Conservation (phyloP, 2,113 vertebrate species). For the Elgaria multicarinata region DNA sequence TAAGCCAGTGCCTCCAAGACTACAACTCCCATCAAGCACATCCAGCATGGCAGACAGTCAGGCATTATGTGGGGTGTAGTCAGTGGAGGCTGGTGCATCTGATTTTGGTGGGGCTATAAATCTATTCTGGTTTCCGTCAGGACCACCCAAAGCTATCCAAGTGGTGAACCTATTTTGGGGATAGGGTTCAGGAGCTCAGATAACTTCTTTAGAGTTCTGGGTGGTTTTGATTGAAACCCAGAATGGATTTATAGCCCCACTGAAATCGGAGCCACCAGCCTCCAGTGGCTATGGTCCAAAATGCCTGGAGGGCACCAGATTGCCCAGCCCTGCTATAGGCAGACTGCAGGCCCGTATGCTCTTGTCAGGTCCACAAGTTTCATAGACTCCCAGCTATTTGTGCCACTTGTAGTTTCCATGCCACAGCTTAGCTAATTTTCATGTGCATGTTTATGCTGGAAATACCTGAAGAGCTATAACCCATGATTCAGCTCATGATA, state of each 20-base stretch:
- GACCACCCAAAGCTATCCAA: too few species aligned
- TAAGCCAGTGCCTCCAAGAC: neutral
- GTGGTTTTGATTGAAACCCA: too few species aligned
- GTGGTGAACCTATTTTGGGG: too few species aligned
- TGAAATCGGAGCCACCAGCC: too few species aligned
- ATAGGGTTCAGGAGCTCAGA: too few species aligned
- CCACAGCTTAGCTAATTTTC: neutral
- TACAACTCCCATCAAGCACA: neutral
- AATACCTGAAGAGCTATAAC: neutral
- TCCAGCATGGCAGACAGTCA: neutral
- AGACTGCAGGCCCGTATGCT: neutral
- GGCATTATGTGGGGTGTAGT: neutral
- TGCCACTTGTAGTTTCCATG: neutral
- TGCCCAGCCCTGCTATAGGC: neutral
- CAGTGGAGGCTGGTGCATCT: too few species aligned
- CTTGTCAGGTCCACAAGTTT: too few species aligned
- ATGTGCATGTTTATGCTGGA: neutral
- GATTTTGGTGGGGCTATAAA: too few species aligned
- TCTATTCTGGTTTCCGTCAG: too few species aligned
- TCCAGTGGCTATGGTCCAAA: too few species aligned
- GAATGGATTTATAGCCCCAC: too few species aligned
- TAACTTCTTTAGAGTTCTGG: too few species aligned
- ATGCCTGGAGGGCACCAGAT: neutral
- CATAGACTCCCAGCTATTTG: neutral
- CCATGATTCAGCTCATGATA: neutral